Percentiles rank a stretch among this genome's conserved stretches.
These are phyloP conservation scores for Trichonephila clavata DNA, from an alignment of 1,140 invertebrate genomes.

Conservation along the genomic window DNA sequence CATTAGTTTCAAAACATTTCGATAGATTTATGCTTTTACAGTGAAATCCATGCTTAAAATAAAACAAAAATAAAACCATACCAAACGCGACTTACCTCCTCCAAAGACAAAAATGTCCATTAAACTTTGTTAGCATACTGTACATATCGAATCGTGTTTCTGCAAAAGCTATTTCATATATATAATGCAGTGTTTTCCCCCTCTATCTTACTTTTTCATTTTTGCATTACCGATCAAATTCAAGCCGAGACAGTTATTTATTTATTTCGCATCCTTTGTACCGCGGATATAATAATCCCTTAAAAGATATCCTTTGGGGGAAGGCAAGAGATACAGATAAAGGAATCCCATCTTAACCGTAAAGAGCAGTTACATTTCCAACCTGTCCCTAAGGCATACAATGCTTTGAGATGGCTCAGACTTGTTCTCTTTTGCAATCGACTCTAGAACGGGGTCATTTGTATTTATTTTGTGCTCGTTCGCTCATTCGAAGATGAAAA, in stretches of 20 bases:
- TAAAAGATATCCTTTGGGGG: constrained; percentile 12
- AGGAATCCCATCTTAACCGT: constrained; percentile 55
- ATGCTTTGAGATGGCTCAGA: neutral
- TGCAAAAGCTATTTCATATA: neutral
- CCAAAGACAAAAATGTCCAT: constrained; percentile 31
- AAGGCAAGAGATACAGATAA: neutral
- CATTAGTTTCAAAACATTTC: neutral
- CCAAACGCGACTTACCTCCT: neutral
- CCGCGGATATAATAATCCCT: constrained; percentile 52
- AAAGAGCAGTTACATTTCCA: constrained; percentile 49
- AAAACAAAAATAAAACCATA: neutral
- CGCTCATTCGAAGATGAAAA: constrained; percentile 23
- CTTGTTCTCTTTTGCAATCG: constrained; percentile 44
- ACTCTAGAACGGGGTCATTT: constrained; percentile 39
- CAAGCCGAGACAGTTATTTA: neutral
- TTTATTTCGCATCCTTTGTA: constrained; percentile 49
- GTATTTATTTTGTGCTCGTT: constrained; percentile 59
- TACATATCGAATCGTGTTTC: neutral
- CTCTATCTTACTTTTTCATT: neutral
- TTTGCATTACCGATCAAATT: constrained; percentile 28
- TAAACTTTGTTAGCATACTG: neutral
- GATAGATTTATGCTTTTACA: neutral
- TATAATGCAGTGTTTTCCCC: neutral
- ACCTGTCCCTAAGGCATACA: neutral
- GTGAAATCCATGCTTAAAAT: neutral